These are phyloP conservation scores for Hormiphora californensis DNA, from an alignment of 37 sponge, comb jelly and placozoan species.

Conservation along the genomic window DNA sequence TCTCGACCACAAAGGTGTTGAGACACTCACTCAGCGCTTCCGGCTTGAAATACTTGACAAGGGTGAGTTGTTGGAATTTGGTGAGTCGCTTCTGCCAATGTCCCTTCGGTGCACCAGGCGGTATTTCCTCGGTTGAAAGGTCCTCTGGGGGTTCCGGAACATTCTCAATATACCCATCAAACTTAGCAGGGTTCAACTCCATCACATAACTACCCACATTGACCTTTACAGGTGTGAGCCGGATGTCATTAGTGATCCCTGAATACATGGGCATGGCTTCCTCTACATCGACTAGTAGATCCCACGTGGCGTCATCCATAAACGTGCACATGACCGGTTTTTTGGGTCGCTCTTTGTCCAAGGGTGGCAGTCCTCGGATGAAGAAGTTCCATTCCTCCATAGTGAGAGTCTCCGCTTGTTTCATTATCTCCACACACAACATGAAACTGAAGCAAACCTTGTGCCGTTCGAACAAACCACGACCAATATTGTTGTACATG, in stretches of 20 bases:
- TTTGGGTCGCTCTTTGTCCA: conserved; percentile 84
- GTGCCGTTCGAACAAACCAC: conserved; percentile 94
- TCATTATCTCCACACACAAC: conserved; percentile 92
- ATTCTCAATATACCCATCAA: conserved; percentile 59
- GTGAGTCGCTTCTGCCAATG: conserved; percentile 87
- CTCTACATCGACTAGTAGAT: conserved; percentile 73
- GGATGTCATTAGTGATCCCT: conserved; percentile 61
- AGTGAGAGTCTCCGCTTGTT: conserved; percentile 67
- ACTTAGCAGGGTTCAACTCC: conserved; percentile 64
- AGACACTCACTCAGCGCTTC: conserved; percentile 71
- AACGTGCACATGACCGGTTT: conserved; percentile 70
- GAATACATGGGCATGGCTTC: conserved; percentile 67
- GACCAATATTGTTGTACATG: conserved; percentile 89
- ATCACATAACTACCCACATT: conserved; percentile 67
- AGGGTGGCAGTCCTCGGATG: conserved; percentile 81
- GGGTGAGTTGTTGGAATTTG: conserved; percentile 80
- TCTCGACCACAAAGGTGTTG: conserved; percentile 74
- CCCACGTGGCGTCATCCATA: conserved; percentile 78
- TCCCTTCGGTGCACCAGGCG: conserved; percentile 56
- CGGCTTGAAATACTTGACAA: conserved; percentile 81
- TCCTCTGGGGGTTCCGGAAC: conserved; percentile 28
- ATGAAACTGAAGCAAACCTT: conserved; percentile 96
- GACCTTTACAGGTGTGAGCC: conserved; percentile 67
- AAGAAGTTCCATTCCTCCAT: conserved; percentile 96
- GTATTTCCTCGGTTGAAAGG: conserved; percentile 19